Base-by-base conservation (phyloP, 35 echinoderm and acorn worm genomes). In the Lytechinus pictus region DNA sequence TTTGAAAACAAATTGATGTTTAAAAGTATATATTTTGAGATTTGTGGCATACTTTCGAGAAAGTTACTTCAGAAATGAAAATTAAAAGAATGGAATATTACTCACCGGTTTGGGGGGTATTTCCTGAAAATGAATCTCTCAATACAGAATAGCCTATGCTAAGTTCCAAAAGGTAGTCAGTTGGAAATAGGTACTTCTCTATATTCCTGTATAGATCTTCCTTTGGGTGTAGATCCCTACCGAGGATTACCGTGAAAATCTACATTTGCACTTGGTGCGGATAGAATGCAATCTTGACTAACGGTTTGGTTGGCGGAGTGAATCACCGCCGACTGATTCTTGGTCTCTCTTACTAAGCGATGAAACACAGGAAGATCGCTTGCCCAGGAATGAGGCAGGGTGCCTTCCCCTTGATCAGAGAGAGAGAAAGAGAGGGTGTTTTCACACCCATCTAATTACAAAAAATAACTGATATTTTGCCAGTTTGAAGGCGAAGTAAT, bases 351-450 rank as follows among this genome's bases (percentile, higher is more conserved):
- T 79, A 79, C 3, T 79, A 79, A 79, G 66, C 66, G 66, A 79
- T 79, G 66, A 79, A 79, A 79, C 66, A 79, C 66, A 79, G 66
- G 66, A 79, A 79, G 66, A 79, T 79, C 66, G n/a, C 66, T 79
- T 79, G 66, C 66, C 66, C 66, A 24, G 66, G 66, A 79, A 19
- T 79, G 66, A 79, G 66, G 66, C 66, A 79, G 66, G 66, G 66
- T 24, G 66, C 21, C 66, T 79, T 79, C 19, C 19, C 66, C 66
- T 24, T 16, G 66, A 79, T 79, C 66, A 79, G 66, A 79, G 66
- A 79, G 66, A 24, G 66, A 79, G 66, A 79, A 14, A 79, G 66
- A 79, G 19, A 79, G 3, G 33, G 33, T 44, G 33, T 44, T 44
- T 44, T 44, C 33, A 44, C 33, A 44, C 33, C 33, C 33, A 44